phyloP scores from a whole-genome alignment of 2,113 vertebrate species.

The Tupaia chinensis region DNA sequence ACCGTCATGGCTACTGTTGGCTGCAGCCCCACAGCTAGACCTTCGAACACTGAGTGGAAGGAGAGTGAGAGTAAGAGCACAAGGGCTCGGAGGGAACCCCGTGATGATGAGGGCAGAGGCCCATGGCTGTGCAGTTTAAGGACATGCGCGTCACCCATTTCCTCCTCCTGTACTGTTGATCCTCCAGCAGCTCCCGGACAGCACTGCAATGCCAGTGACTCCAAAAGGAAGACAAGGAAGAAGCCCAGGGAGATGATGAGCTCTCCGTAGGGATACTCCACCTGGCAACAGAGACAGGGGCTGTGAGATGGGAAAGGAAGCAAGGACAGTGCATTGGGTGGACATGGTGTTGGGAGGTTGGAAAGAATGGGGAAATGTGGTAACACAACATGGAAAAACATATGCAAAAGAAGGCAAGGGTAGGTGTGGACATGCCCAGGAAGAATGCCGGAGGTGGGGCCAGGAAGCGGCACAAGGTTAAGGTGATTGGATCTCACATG shows the following conservation, averaged over 20 bases:
- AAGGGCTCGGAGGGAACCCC: conserved; percentile 91
- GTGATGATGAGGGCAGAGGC: conserved; percentile 71
- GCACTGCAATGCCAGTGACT: conserved; percentile 90
- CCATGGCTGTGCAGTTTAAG: conserved; percentile 69
- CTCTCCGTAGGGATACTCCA: conserved; percentile 89
- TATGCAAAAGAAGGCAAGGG: background rate
- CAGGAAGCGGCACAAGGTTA: background rate
- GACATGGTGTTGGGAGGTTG: background rate
- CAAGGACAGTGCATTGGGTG: background rate
- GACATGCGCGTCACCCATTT: background rate
- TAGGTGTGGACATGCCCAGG: background rate
- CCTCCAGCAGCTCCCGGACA: conserved; percentile 34
- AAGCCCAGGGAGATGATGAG: conserved; percentile 94
- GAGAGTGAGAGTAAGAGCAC: conserved; percentile 94
- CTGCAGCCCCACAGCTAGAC: conserved; percentile 94
- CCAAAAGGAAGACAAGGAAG: conserved; percentile 93
- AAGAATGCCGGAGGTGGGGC: background rate
- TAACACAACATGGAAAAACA: background rate
- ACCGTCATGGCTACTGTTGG: conserved; percentile 88
- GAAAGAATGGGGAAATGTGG: background rate
- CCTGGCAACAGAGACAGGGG: conserved; percentile 53
- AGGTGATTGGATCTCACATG: no score
- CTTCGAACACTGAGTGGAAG: conserved; percentile 94
- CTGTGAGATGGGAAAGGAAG: background rate
- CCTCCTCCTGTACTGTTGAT: conserved; percentile 25